phyloP scores from a whole-genome alignment of 2,113 vertebrate species.

The Nibea albiflora region DNA sequence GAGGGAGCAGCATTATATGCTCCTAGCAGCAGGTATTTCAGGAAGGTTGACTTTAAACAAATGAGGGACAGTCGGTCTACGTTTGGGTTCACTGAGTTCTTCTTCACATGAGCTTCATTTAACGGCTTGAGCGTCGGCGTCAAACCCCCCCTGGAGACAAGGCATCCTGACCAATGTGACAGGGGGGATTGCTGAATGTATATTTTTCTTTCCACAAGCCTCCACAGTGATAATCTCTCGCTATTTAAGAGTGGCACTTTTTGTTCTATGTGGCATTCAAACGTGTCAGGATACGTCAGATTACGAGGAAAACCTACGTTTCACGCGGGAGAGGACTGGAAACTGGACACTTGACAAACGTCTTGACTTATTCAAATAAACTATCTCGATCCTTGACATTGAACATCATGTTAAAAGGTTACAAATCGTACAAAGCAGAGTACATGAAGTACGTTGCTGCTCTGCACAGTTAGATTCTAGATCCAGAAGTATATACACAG shows the following conservation, averaged over 20 bases:
- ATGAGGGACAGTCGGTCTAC: constrained; percentile 24
- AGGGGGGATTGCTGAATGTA: not conserved
- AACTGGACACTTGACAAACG: not conserved
- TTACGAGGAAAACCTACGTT: not conserved
- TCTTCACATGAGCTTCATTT: constrained; percentile 20
- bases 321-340: not conserved
- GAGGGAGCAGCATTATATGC: constrained; percentile 21
- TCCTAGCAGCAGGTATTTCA: constrained; percentile 39
- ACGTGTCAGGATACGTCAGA: not conserved
- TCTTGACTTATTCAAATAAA: not conserved
- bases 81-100: constrained; percentile 48
- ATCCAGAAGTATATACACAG: not conserved
- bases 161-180: not conserved
- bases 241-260: not conserved
- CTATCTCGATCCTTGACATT: not conserved
- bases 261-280: not conserved
- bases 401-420: not conserved
- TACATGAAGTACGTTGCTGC: not conserved
- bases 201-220: not conserved
- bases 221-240: not conserved
- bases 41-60: constrained; percentile 40
- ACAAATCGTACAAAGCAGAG: not conserved
- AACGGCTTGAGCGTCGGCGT: not conserved
- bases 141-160: constrained; percentile 8
- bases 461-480: not conserved